Base-by-base conservation (phyloP, 2,797 vertebrate genomes). In the Typhlichthys eigenmanni region DNA sequence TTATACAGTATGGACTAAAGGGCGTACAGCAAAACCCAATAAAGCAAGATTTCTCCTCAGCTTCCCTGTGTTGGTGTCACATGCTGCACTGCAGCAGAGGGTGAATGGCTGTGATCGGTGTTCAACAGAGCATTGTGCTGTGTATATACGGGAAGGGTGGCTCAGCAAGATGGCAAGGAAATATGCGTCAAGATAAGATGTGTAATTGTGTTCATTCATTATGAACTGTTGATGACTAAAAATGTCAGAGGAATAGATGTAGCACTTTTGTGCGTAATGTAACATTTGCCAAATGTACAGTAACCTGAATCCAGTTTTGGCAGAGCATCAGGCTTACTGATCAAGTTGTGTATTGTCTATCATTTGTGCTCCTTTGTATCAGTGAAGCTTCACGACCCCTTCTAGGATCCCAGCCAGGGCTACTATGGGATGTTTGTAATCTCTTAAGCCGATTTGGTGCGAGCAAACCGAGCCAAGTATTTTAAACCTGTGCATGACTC, bases 391-490 rank as follows among this genome's bases (percentile, higher is more conserved):
- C 0, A 6, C 16, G 46, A 60, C 53, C 55, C 63, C 55, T 46
- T 14, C 55, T 12, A 8, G 17, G 17, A 29, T 67, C 55, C 58
- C 59, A 66, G 68, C 84, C 61, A 48, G 65, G 74, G 80, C 76
- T 72, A 70, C 87, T 77, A 76, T 66, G 63, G 63, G 75, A 76
- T 78, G 79, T 58, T 17, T 85, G 71, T 90, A 88, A 91, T 87
- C 84, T 85, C 71, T 74, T 89, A 86, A 89, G 69, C 29, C 51
- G 87, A 89, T 85, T 89, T 86, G 59, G 52, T 13, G 24, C 38
- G 48, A 68, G 64, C 64, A 52, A 77, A 88, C 76, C 71, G 79
- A 79, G 66, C 68, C 62, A 48, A 72, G 32, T 64, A 67, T 63
- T 82, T 68, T 56, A 51, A 62, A 71, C 70, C 62, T 60, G 65